Base-by-base conservation (phyloP, 2,888 invertebrate species). In the Ichneumoninae sp. region DNA sequence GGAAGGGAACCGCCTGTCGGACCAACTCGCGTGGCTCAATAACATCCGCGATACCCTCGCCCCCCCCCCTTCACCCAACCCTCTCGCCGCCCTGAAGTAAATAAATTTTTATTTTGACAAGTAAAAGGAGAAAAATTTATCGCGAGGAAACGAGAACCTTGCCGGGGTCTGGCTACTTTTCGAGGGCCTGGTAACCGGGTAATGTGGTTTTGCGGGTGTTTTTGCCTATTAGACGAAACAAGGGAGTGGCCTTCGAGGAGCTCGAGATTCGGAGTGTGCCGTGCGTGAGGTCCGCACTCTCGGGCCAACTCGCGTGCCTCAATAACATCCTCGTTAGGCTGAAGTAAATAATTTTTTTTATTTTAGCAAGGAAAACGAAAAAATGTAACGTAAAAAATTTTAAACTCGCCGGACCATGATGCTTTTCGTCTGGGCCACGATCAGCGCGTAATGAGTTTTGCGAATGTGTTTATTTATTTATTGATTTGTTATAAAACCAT, bases 201-300 rank as follows among this genome's bases (percentile, higher is more conserved):
- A 57, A 26, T 26, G 22, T 57, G 26, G 57, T 57, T 57, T 26
- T 5, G 26, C 26, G 26, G 26, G 26, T 26, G 88, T 90, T 90
- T 90, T 90, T 82, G 89, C 84, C 91, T 91, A 92, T 91, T 91
- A 90, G 90, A 91, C 89, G 89, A 89, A 92, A 91, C 90, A 91
- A 89, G 85, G 70, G 80, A 52, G 70, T 69, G 84, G 78, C 77
- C 83, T 86, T 87, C 88, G 88, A 88, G 84, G 84, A 80, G 81
- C 60, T 60, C 44, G 72, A 80, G 69, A 33, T 85, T 85, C 84
- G 83, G 50, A 81, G 79, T 83, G 79, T 86, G 84, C 82, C 87
- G 74, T 52, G 50, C 83, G 75, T 50, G 82, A 76, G 79, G 40
- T 83, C 75, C 40, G 40, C 10, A 40, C 40, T 40, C 40, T 30